Evolutionary conservation across 1,140 invertebrate genomes (phyloP), one percentile per base, ranked within the genome.

Genomic region (Trichonephila clavipes): DNA sequence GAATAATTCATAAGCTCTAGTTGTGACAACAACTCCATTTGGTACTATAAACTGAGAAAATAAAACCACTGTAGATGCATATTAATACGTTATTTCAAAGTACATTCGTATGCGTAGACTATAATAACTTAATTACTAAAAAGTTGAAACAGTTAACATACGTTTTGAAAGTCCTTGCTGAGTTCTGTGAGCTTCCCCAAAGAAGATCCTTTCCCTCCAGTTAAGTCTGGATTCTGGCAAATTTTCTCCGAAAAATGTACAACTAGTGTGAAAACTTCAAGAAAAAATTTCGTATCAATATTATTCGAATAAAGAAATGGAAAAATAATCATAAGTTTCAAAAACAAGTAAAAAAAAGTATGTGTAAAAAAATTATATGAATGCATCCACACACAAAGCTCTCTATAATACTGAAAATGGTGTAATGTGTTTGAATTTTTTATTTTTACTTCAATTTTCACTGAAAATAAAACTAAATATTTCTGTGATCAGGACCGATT

Each of bases 171-270:
- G 5, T 93, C 89, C 72, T 91, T 93, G 24, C 94, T 90, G 12
- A 95, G 44, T 21, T 92, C 28, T 5, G 96, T 96, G 44, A 98
- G 95, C 19, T 97, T 94, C 3, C 97, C 97, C 12, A 98, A 95
- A 2, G 97, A 97, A 16, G 97, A 96, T 58, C 97, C 97, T 95
- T 98, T 98, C 1, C 97, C 97, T 1, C 97, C 97, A 0, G 97
- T 97, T n/a, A 97, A 95, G 8, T 95, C 93, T 1, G 96, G 95
- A 94, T 96, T 96, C 18, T 95, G 94, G 82, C 97, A 96, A 2
- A 95, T 95, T 8, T 94, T 94, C 19, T 96, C 95, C 18, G 95
- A 95, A 83, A 97, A 97, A 0, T 94, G 81, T 3, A 97, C 89
- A 64, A 96, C 95, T 85, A 96, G 72, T 2, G 94, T 94, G 18